Evolutionary conservation across 2,888 invertebrate genomes (phyloP), one percentile per base, ranked within the genome.

Genomic region (Beris morrisii): DNA sequence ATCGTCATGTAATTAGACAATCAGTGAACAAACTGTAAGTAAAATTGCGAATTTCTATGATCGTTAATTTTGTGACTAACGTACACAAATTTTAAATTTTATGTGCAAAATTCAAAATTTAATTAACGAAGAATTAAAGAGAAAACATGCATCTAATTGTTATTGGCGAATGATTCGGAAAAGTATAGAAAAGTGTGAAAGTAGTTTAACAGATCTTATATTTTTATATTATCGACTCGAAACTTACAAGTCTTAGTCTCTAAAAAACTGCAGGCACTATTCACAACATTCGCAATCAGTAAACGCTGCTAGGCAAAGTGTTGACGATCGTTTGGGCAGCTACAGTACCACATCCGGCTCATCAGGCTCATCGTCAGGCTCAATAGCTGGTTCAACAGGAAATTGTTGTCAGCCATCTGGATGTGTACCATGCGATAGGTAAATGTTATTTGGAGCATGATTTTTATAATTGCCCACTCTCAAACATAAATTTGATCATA

Each of bases 201-300:
- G 38, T 38, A 38, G 38, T 38, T 5, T 9, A 7, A 22, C 22
- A 44, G 1, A 1, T 44, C 50, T 12, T 7, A 50, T 50, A 44
- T 44, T 44, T 44, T 44, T 50, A 50, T 50, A 13, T 50, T 13
- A 15, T 13, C 15, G 50, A 13, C 5, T 32, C 13, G 38, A 22
- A n/a, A 32, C 38, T 28, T 28, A 31, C 31, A 48, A 59, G 4
- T 12, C 12, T 12, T 12, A 45, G 12, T 12, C 22, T 58, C 12
- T 58, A 38, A 43, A 43, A 61, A 13, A 4, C 52, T 65, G 43
- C 32, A 81, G 81, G 67, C 81, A 81, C 64, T 77, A 75, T 63
- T 58, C 57, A 28, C 75, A 76, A 70, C 80, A 81, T 68, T 72
- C 75, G 38, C 75, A 78, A 70, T 76, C 79, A 5, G 72, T 81